Base-by-base conservation (phyloP, 2,797 vertebrate genomes). In the Sylvilagus floridanus region DNA sequence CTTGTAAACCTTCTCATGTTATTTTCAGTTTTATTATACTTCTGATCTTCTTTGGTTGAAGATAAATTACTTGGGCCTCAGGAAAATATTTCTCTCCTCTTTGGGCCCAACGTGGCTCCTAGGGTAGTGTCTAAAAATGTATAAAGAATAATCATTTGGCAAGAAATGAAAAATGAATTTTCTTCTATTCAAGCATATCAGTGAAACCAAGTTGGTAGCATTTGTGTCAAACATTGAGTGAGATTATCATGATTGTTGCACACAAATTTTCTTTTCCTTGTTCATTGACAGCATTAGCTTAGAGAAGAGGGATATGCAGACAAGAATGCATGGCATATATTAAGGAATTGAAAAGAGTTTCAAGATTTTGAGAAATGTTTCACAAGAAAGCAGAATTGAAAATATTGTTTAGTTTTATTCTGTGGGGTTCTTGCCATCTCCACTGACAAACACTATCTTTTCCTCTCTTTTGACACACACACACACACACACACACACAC, bases 321-420 rank as follows among this genome's bases (percentile, higher is more conserved):
- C 93, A 95, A 2, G 95, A 97, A 89, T 77, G 54, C 96, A 88
- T 75, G 84, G 68, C 77, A 72, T 47, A 66, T 96, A 81, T 86
- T 94, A 93, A 96, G 85, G 89, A 79, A 69, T 94, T 93, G 75
- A 82, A 97, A 95, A 73, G 19, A 90, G 86, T 85, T 35, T 60
- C 73, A 95, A 94, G 79, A 79, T 77, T 91, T 96, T 93, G 68
- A 87, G 90, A 97, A 96, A 81, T 82, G 57, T 42, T 76, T 97
- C 81, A 90, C 2, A 95, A 94, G 69, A 14, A 97, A 83, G 8
- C 63, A 95, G 82, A 96, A 92, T 92, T 96, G 92, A 90, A 98
- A 97, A 96, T 97, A 96, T 96, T 96, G 92, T 97, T 98, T 97
- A 83, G 37, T 96, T 66, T 97, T 97, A 97, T 97, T 96, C 96